Conservation (phyloP, 2,888 invertebrate species). For the Chamaedrilus cognettii region DNA sequence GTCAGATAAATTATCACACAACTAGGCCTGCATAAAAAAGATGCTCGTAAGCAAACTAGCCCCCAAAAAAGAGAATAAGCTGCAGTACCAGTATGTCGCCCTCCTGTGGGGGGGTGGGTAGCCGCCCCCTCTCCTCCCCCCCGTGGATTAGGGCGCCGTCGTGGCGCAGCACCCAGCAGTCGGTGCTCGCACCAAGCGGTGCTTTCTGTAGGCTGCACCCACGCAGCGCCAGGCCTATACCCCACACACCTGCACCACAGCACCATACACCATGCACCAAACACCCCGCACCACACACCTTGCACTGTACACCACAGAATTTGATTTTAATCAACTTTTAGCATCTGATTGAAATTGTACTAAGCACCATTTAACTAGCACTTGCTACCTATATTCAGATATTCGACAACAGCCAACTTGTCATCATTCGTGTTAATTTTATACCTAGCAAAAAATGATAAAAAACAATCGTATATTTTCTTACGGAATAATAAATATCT, state of each 20-base stretch:
- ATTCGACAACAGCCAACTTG: too few relatives aligned
- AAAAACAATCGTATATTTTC: too few relatives aligned
- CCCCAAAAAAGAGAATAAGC: background rate
- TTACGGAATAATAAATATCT: too few relatives aligned
- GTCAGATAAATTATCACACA: background rate
- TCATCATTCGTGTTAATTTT: too few relatives aligned
- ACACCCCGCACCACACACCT: too few relatives aligned
- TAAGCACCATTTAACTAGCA: too few relatives aligned
- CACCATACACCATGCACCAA: too few relatives aligned
- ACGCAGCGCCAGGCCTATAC: conserved; percentile 88
- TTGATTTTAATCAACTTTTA: too few relatives aligned
- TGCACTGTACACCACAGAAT: too few relatives aligned
- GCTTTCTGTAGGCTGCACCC: conserved; percentile 84
- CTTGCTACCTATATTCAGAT: too few relatives aligned
- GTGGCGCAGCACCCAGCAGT: conserved; percentile 92
- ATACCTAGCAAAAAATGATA: too few relatives aligned
- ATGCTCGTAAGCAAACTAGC: background rate
- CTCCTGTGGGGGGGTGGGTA: conserved; percentile 72
- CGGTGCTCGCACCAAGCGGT: conserved; percentile 81
- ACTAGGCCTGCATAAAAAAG: background rate
- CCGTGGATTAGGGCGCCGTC: conserved; percentile 86
- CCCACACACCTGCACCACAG: conserved; percentile 78
- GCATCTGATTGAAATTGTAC: too few relatives aligned
- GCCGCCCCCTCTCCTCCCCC: conserved; percentile 75
- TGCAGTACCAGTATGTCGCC: conserved; percentile 79